Percentiles rank a stretch among this genome's conserved stretches.
phyloP scores from a whole-genome alignment of 2,888 invertebrate genomes.

The Philaethria dido region DNA sequence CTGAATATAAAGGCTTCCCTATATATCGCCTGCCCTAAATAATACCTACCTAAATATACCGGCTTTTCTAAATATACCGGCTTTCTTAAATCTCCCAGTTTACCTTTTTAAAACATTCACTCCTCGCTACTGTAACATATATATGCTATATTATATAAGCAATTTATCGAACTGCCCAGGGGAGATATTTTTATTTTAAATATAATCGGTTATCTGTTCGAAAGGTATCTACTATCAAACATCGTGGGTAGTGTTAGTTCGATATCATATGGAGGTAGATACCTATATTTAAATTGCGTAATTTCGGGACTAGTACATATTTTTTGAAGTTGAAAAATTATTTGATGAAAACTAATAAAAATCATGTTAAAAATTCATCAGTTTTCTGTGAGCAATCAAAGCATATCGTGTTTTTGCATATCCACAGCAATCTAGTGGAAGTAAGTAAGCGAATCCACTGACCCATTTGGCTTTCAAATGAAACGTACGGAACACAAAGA shows the following conservation, averaged over 20 bases:
- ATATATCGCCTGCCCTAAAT: too few species aligned
- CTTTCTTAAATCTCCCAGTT: too few species aligned
- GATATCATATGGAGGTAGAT: background rate
- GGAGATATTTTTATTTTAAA: too few species aligned
- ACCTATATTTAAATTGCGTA: background rate
- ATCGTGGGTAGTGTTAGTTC: background rate
- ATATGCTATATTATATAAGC: too few species aligned
- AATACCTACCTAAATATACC: too few species aligned
- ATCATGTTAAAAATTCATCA: slow-evolving; percentile 17
- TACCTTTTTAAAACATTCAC: too few species aligned
- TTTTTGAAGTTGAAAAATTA: background rate
- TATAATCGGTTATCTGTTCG: too few species aligned
- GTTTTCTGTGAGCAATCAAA: slow-evolving; percentile 35
- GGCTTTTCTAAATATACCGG: too few species aligned
- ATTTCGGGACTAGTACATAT: background rate
- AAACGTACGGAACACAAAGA: slow-evolving; percentile 70
- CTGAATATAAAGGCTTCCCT: too few species aligned
- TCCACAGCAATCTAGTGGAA: slow-evolving; percentile 53
- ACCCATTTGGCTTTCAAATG: slow-evolving; percentile 76
- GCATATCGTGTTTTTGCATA: slow-evolving; percentile 39
- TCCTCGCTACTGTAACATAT: too few species aligned
- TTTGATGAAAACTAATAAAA: slow-evolving; percentile 9
- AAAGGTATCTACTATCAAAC: too few species aligned
- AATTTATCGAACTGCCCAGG: too few species aligned
- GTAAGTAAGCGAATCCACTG: slow-evolving; percentile 62